Base-by-base conservation (phyloP, 2,888 invertebrate species). In the Actias luna region DNA sequence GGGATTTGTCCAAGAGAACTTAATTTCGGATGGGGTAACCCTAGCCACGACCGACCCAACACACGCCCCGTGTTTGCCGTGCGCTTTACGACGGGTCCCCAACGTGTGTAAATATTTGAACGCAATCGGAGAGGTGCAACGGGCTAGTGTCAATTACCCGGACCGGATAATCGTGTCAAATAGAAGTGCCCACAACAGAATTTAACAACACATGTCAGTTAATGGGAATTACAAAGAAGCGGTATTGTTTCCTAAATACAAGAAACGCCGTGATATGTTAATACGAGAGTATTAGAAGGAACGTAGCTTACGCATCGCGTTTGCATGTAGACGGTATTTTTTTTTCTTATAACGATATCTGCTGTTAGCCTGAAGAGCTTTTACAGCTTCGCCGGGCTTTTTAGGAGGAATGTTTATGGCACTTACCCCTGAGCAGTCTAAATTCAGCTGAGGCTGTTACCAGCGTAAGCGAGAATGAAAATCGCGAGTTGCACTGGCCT, bases 101-200 rank as follows among this genome's bases (percentile, higher is more conserved):
- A 72, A n/a, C n/a, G 58, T 64, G 58, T 64, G 77, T 81, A 70
- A 92, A 92, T 89, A 89, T 91, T 92, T 88, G 80, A 84, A 75
- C 83, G 85, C 86, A 90, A 92, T 91, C 89, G 85, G 88, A 87
- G 88, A 88, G 80, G 18, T 8, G 88, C 85, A 80, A 85, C 86
- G 85, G n/a, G 85, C 80, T 80, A 72, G 69, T 76, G 75, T 82
- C 85, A 88, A 87, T 87, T 88, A 87, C 80, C 74, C 70, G 73
- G 74, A 77, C 73, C 68, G 69, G 69, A 69, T 77, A 70, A 77
- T 73, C 69, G 67, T 69, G 70, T 74, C 77, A 76, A 78, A 69
- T 71, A 69, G 69, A 67, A 74, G 68, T 59, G 68, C 67, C 74
- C 66, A 77, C 71, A 68, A 68, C 61, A 72, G 67, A 59, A 35